Percentiles rank a stretch among this genome's conserved stretches.
These are phyloP conservation scores for Lepidocolaptes lacrymiger DNA, from an alignment of 2,797 vertebrate genomes.

Conservation along the genomic window DNA sequence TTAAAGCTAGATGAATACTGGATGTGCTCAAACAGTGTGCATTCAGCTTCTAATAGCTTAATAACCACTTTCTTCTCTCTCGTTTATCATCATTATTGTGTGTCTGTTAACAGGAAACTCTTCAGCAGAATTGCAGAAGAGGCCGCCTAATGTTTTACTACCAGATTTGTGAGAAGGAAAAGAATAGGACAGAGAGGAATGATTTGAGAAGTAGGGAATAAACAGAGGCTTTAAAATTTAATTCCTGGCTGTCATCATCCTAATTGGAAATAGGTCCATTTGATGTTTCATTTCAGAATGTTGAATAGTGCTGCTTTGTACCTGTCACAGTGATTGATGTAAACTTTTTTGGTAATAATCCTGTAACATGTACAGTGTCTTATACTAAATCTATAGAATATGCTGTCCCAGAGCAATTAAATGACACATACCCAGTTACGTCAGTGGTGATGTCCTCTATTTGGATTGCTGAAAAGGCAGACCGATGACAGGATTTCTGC, in stretches of 20 bases:
- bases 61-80: slow-evolving; percentile 47
- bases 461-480: not conserved
- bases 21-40: not conserved
- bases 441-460: not conserved
- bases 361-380: slow-evolving; percentile 18
- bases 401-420: not conserved
- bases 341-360: slow-evolving; percentile 66
- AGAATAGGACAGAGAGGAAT: slow-evolving; percentile 36
- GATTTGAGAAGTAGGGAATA: slow-evolving; percentile 52
- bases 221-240: slow-evolving; percentile 71
- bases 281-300: slow-evolving; percentile 64
- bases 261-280: slow-evolving; percentile 59
- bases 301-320: slow-evolving; percentile 58
- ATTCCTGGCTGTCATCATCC: slow-evolving; percentile 72
- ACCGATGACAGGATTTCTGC: not conserved
- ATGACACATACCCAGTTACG: not conserved
- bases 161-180: slow-evolving; percentile 59
- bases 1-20: slow-evolving; percentile 16
- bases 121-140: slow-evolving; percentile 58
- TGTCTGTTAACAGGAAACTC: slow-evolving; percentile 67
- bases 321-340: slow-evolving; percentile 72
- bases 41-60: slow-evolving; percentile 51
- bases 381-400: not conserved
- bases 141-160: slow-evolving; percentile 52
- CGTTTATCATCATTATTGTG: slow-evolving; percentile 70